Conservation (phyloP, 2,797 vertebrate genomes). For the Phataginus tetradactyla region DNA sequence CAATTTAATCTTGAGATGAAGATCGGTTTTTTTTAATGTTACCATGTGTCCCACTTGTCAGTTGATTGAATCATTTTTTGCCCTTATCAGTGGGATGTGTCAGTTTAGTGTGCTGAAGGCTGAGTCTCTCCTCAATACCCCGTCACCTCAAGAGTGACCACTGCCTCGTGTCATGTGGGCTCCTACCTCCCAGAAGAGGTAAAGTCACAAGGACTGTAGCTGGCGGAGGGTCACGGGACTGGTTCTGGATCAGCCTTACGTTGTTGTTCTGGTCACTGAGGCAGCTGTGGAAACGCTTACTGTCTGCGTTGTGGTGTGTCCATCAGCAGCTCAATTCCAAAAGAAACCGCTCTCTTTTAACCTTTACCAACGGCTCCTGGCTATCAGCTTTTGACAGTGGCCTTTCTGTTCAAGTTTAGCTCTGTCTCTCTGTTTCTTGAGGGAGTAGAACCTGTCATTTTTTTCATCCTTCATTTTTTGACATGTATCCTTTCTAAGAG, state of each 20-base stretch:
- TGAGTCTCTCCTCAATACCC: background rate
- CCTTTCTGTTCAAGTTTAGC: conserved; percentile 38
- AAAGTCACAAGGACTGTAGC: background rate
- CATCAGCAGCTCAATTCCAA: conserved; percentile 39
- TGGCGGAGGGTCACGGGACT: background rate
- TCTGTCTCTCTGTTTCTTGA: conserved; percentile 37
- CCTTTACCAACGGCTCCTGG: background rate
- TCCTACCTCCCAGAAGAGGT: background rate
- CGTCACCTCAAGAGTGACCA: background rate
- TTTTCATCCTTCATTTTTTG: conserved; percentile 35
- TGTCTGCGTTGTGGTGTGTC: background rate
- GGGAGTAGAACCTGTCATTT: background rate
- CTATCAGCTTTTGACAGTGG: conserved; percentile 46
- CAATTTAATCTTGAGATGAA: conserved; percentile 39
- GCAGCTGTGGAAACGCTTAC: conserved; percentile 7
- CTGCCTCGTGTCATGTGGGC: background rate
- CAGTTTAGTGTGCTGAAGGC: background rate
- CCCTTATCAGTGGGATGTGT: conserved; percentile 17
- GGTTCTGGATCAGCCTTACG: conserved; percentile 11
- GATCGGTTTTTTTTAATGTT: background rate
- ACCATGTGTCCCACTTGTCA: background rate
- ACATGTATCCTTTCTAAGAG: conserved; percentile 34
- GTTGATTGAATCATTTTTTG: conserved; percentile 4
- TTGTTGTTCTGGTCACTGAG: conserved; percentile 46
- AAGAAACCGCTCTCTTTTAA: background rate